phyloP scores from a whole-genome alignment of 2,888 invertebrate genomes.

The Thecophora atra region DNA sequence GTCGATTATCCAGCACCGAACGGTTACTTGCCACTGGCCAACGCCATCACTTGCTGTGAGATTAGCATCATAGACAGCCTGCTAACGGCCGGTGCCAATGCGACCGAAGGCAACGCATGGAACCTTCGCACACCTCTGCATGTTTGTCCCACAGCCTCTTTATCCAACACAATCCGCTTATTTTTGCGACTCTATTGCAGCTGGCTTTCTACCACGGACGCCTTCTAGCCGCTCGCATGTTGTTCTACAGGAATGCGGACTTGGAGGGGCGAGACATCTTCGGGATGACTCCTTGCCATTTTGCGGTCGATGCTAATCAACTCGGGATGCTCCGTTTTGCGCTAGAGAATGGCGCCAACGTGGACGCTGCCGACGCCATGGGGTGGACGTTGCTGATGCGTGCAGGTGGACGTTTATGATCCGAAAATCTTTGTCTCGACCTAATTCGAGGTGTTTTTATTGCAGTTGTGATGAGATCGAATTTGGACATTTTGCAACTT shows the following conservation, averaged over 20 bases:
- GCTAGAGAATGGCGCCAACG: constrained; percentile 60
- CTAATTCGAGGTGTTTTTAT: constrained; percentile 21
- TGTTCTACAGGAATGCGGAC: constrained; percentile 62
- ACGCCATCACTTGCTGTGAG: constrained; percentile 61
- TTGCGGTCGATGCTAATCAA: constrained; percentile 63
- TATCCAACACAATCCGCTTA: constrained; percentile 10
- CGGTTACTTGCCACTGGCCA: constrained; percentile 62
- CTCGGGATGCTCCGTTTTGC: constrained; percentile 62
- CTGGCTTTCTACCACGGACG: constrained; percentile 63
- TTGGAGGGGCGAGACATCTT: constrained; percentile 60
- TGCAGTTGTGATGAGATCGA: constrained; percentile 60
- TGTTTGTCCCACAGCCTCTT: constrained; percentile 49
- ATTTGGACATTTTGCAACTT: constrained; percentile 58
- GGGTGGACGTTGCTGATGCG: constrained; percentile 63
- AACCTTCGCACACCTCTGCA: constrained; percentile 62
- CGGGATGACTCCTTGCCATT: constrained; percentile 63
- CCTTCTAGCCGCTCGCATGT: constrained; percentile 60
- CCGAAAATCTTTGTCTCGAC: not conserved
- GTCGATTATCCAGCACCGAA: constrained; percentile 62
- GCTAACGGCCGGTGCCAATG: constrained; percentile 59
- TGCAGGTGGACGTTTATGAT: constrained; percentile 52
- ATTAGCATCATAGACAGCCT: constrained; percentile 62
- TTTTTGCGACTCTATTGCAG: constrained; percentile 45
- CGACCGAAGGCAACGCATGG: constrained; percentile 58
- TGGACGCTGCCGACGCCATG: constrained; percentile 59